Evolutionary conservation across 2,113 vertebrate species (phyloP), one percentile per base, ranked within the genome.

Genomic region (Sinocyclocheilus rhinocerous): DNA sequence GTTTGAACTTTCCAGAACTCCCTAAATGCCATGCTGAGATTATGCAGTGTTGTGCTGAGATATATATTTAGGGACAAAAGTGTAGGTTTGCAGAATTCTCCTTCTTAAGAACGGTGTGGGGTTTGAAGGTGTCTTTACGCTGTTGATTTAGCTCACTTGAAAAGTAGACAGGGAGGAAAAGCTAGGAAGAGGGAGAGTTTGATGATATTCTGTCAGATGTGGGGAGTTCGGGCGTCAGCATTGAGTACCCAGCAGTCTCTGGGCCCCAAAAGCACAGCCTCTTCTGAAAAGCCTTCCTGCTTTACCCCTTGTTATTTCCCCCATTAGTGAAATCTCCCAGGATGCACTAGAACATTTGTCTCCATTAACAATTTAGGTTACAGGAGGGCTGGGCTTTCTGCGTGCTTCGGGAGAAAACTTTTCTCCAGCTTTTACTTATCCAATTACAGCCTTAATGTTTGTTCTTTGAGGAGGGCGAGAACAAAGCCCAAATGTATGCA

Each of bases 331-430:
- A 91, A 85, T 92, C 93, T 94, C 94, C 91, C 91, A 94, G 94
- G 93, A 93, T 92, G 89, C 91, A 85, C 50, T 88, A 91, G 89
- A 93, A 91, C 93, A 94, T 95, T 94, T 94, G 93, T 95, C 94
- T 94, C 94, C 92, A 95, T 95, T 94, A 95, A 93, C 92, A 92
- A 92, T 94, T 92, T 92, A 91, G 92, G 92, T 94, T 94, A 91
- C 91, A 91, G 88, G 90, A 88, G 92, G 87, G 88, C 87, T 48
- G 82, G 83, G 92, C 86, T 89, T 91, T 91, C 88, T 90, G 89
- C 88, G 89, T 89, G 91, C 90, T 87, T 89, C 39, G 80, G 90
- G 24, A 91, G 91, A 89, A 82, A 89, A 90, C 90, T 86, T 91
- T 84, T 82, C 59, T 80, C 7, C n/a, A 78, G 70, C 78, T 88